Base-by-base conservation (phyloP, 2,113 vertebrate species). In the Delphinapterus leucas region DNA sequence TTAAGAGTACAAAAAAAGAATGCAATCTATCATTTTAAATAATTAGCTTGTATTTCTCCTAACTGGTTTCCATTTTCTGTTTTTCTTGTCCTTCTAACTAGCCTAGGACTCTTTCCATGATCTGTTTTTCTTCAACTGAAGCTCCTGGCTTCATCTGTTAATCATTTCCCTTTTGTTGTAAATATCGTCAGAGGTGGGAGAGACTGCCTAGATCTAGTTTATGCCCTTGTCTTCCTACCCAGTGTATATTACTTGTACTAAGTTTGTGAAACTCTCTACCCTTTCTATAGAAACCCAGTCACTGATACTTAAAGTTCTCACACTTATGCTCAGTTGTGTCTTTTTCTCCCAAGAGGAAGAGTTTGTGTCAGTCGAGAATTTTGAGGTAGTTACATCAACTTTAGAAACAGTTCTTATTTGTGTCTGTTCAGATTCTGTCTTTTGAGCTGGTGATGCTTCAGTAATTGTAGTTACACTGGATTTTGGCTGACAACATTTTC, bases 11-110 rank as follows among this genome's bases (percentile, higher is more conserved):
- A 47, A 63, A 90, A 61, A 44, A 70, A 47, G 2, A 33, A 31
- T 65, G 25, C 49, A 94, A 67, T 36, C 38, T 90, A 65, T 73
- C 25, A 86, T 95, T 83, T 74, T n/a, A 82, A 76, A 73, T 87
- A 90, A 90, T 67, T 90, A 80, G 11, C 60, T 49, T 88, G 33
- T 25, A 63, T 83, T 81, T 97, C 63, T 58, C 55, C 23, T 88
- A 90, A 90, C 38, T 73, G 15, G 49, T 61, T 89, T 61, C 31
- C 18, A 87, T 77, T 93, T 97, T 94, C 25, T 90, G 7, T 87
- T 97, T 93, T 95, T 74, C 13, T 77, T 77, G 5, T 90, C 58
- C 38, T 90, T 90, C 41, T 86, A 23, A 70, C 38, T 82, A 93
- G 82, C 8, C n/a, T 67, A 93, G 44, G 25, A 84, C 18, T 47